phyloP scores from a whole-genome alignment of 2,797 vertebrate species.

The Neosalanx taihuensis region DNA sequence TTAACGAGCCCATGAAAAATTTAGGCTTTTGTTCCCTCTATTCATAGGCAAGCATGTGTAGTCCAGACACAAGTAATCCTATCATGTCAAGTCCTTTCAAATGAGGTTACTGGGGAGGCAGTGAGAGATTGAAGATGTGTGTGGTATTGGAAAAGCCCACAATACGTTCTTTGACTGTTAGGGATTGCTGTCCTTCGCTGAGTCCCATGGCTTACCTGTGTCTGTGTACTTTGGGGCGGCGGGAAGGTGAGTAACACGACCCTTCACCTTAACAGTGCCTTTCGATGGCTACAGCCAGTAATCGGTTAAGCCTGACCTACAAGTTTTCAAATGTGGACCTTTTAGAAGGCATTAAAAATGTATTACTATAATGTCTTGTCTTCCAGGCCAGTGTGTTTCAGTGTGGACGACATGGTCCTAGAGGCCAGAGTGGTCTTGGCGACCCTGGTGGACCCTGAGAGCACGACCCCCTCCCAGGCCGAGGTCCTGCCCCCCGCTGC shows the following conservation, averaged over 20 bases:
- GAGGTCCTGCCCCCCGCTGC: not conserved
- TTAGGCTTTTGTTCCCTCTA: not conserved
- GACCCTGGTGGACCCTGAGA: constrained; percentile 73
- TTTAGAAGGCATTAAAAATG: no score
- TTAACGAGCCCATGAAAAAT: constrained; percentile 2
- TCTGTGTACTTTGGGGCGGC: constrained; percentile 78
- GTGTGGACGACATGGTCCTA: constrained; percentile 78
- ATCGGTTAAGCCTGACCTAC: not conserved
- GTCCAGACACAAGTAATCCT: not conserved
- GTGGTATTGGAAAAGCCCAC: not conserved
- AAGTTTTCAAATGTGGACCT: no score
- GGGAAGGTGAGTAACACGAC: constrained; percentile 78
- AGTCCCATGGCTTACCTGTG: constrained; percentile 74
- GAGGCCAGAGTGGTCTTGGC: constrained; percentile 86
- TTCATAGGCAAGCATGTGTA: not conserved
- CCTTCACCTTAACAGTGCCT: not conserved
- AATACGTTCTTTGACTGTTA: constrained; percentile 45
- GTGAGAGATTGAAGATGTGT: not conserved
- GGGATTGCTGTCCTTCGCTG: constrained; percentile 87
- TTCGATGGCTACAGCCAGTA: not conserved
- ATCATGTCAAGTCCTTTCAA: not conserved
- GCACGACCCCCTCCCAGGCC: constrained; percentile 53
- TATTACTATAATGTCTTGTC: not conserved
- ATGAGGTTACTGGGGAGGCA: not conserved
- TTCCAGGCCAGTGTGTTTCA: constrained; percentile 84